Percentiles rank a stretch among this genome's conserved stretches.
phyloP scores from a whole-genome alignment of 1,140 invertebrate species.

The Prorops nasuta region DNA sequence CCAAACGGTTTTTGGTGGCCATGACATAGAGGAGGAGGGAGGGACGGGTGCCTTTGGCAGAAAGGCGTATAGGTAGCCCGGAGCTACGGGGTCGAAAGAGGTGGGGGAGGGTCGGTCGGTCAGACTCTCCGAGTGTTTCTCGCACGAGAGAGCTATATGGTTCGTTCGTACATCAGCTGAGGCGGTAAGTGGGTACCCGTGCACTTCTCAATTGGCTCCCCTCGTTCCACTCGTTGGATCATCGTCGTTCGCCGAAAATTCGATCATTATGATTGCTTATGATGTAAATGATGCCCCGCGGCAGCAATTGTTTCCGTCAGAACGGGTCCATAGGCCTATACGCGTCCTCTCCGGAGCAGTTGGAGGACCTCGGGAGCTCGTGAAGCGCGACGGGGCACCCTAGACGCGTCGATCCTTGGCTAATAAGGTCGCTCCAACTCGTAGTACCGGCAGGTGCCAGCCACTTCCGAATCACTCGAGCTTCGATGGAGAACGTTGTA shows the following conservation, averaged over 20 bases:
- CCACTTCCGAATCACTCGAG: too few species aligned
- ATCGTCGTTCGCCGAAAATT: slow-evolving; percentile 56
- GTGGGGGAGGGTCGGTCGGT: slow-evolving; percentile 28
- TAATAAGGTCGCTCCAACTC: too few species aligned
- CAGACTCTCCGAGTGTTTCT: background rate
- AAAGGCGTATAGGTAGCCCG: slow-evolving; percentile 38
- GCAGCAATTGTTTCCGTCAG: slow-evolving; percentile 55
- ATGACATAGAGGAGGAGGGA: slow-evolving; percentile 2
- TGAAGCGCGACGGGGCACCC: slow-evolving; percentile 5
- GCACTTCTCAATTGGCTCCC: slow-evolving; percentile 54
- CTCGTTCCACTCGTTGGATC: slow-evolving; percentile 50
- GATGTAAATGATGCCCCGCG: slow-evolving; percentile 57
- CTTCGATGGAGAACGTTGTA: too few species aligned
- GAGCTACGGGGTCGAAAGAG: slow-evolving; percentile 32
- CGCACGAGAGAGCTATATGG: slow-evolving; percentile 11
- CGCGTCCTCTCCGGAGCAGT: slow-evolving; percentile 4
- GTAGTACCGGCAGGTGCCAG: too few species aligned
- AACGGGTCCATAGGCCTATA: slow-evolving; percentile 39
- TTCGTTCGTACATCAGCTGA: slow-evolving; percentile 30
- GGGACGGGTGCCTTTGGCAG: slow-evolving; percentile 7
- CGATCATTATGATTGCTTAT: slow-evolving; percentile 59
- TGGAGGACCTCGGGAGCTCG: slow-evolving; percentile 13
- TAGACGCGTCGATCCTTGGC: too few species aligned
- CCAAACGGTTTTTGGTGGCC: slow-evolving; percentile 14
- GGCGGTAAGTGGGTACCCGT: slow-evolving; percentile 56